These are phyloP conservation scores for Dasyornis broadbenti DNA, from an alignment of 2,113 vertebrate genomes.

Conservation along the genomic window DNA sequence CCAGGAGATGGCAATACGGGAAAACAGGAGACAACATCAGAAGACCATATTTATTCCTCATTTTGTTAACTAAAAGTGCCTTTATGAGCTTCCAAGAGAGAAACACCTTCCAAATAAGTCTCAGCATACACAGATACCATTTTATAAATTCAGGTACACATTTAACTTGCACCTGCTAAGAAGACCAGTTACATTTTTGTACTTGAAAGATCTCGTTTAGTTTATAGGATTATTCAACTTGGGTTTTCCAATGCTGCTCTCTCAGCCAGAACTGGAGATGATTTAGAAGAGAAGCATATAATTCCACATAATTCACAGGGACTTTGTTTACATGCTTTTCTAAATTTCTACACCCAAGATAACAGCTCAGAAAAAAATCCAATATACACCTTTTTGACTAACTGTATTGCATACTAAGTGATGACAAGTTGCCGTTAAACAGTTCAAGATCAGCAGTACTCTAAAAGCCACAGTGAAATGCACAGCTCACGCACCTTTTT, in stretches of 20 bases:
- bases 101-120: neutral
- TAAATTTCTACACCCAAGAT: neutral
- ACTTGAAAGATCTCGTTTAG: neutral
- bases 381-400: neutral
- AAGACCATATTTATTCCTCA: neutral
- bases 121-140: neutral
- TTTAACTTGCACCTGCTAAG: neutral
- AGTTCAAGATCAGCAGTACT: neutral
- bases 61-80: neutral
- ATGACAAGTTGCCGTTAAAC: neutral
- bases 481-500: neutral
- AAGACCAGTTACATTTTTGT: neutral
- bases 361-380: neutral
- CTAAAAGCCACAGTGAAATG: neutral
- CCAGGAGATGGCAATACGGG: slow-evolving; percentile 4
- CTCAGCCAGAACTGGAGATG: neutral
- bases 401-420: neutral
- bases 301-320: neutral
- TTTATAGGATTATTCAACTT: neutral
- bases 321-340: neutral
- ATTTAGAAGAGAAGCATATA: neutral
- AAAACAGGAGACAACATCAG: neutral
- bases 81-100: neutral
- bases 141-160: neutral
- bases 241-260: neutral